Evolutionary conservation across 2,797 vertebrate genomes (phyloP), one percentile per base, ranked within the genome.

Genomic region (Paramormyrops hopkinsi): DNA sequence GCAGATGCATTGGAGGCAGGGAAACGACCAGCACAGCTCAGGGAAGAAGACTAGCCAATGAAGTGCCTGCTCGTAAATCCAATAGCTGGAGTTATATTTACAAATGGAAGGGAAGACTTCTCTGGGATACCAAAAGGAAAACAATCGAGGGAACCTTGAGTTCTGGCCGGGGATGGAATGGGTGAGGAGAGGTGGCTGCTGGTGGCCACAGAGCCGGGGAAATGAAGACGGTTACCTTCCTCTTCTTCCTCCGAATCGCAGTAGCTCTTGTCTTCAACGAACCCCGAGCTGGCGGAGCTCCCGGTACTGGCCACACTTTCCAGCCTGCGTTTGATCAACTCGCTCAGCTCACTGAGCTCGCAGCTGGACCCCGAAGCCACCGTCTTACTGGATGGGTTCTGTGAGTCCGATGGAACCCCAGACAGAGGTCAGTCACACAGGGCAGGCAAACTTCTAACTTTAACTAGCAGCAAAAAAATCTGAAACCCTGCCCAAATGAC

Each of bases 181-280:
- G 90, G 62, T 89, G 54, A 29, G 89, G 88, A 46, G 59, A 37
- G 44, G 88, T n/a, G 51, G 8, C 5, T 17, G 79, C 9, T 4
- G 59, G 11, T 51, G 19, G 33, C 54, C 89, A 91, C 62, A 11
- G 22, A 25, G 25, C 25, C 3, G 25, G 56, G 62, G 11, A 33
- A 33, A 69, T 5, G 11, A 69, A 69, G 25, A 69, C 29, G 0
- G 91, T 95, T 97, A 98, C 97, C 97, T 97, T 99, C 97, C 94
- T 98, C 98, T 92, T 99, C 97, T 93, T 98, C 97, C 93, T 99
- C 98, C 0, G 97, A 98, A 93, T 99, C 98, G 0, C 97, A 98
- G 94, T 98, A 99, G 93, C 97, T 99, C 96, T 99, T 99, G 94
- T 99, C 97, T 95, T 99, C 98, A 91, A 98, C 96, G 91, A 99